These are phyloP conservation scores for Nothocercus nigrocapillus DNA, from an alignment of 2,113 vertebrate genomes.

Conservation along the genomic window DNA sequence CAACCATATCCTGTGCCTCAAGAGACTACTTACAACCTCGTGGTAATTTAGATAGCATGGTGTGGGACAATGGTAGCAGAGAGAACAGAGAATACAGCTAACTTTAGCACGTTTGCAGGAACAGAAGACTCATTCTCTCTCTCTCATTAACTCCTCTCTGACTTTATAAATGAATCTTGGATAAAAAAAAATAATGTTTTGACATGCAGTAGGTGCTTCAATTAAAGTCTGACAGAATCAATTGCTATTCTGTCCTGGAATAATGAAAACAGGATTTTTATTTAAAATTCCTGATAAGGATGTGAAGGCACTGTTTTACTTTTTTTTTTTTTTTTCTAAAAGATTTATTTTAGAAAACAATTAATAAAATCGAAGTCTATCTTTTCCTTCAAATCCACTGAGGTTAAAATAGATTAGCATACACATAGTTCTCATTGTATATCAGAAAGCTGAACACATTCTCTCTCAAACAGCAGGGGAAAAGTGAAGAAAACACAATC, in stretches of 20 bases:
- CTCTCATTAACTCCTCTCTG: slow-evolving; percentile 11
- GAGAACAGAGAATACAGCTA: background rate
- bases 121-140: background rate
- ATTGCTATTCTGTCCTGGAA: slow-evolving; percentile 46
- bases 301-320: slow-evolving; percentile 23
- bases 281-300: slow-evolving; percentile 53
- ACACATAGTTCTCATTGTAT: slow-evolving; percentile 57
- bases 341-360: slow-evolving; percentile 63
- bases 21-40: background rate
- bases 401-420: slow-evolving; percentile 61
- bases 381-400: slow-evolving; percentile 46
- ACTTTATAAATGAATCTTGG: slow-evolving; percentile 43
- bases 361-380: slow-evolving; percentile 66
- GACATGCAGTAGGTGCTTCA: slow-evolving; percentile 40
- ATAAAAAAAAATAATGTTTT: slow-evolving; percentile 50
- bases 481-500: slow-evolving; percentile 66
- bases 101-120: slow-evolving; percentile 3
- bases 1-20: background rate
- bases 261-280: slow-evolving; percentile 63
- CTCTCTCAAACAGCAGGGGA: slow-evolving; percentile 63
- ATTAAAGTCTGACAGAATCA: slow-evolving; percentile 57
- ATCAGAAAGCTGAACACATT: slow-evolving; percentile 62
- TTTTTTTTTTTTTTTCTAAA: background rate
- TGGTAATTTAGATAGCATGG: background rate
- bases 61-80: background rate